Percentiles rank a stretch among this genome's conserved stretches.
These are phyloP conservation scores for Drosophila pallidifrons DNA, from an alignment of 1,140 invertebrate genomes.

Conservation along the genomic window DNA sequence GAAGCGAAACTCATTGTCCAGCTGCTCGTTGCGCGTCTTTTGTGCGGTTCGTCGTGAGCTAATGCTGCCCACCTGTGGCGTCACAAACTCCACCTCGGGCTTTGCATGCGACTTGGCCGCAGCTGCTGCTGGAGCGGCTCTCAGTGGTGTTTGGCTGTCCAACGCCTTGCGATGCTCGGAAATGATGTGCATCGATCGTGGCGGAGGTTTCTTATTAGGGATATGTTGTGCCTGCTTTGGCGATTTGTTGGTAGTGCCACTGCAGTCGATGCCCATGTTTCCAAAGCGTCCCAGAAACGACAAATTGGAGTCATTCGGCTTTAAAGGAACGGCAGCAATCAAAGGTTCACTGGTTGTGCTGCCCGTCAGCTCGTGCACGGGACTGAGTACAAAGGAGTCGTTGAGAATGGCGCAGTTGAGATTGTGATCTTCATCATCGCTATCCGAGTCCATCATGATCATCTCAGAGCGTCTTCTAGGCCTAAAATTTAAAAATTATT, in stretches of 20 bases:
- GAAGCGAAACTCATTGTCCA: slow-evolving; percentile 76
- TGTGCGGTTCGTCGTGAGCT: slow-evolving; percentile 39
- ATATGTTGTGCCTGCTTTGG: slow-evolving; percentile 22
- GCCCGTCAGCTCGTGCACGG: slow-evolving; percentile 57
- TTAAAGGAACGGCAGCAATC: slow-evolving; percentile 7
- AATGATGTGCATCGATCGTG: slow-evolving; percentile 46
- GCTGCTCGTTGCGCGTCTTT: slow-evolving; percentile 40
- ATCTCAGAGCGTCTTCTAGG: slow-evolving; percentile 73
- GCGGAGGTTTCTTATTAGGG: slow-evolving; percentile 25
- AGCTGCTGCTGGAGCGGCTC: slow-evolving; percentile 16
- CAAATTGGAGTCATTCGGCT: slow-evolving; percentile 52
- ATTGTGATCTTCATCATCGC: slow-evolving; percentile 79
- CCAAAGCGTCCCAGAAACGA: slow-evolving; percentile 73
- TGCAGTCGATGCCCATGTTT: slow-evolving; percentile 71
- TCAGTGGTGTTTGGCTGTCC: slow-evolving; percentile 58
- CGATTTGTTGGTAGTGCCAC: slow-evolving; percentile 25
- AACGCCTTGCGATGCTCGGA: slow-evolving; percentile 52
- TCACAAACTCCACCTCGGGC: slow-evolving; percentile 66
- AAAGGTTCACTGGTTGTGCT: slow-evolving; percentile 36
- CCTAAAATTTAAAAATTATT: slow-evolving; percentile 34
- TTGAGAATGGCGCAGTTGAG: slow-evolving; percentile 81
- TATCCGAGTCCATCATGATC: slow-evolving; percentile 71
- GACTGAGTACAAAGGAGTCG: slow-evolving; percentile 81
- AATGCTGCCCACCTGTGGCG: slow-evolving; percentile 70
- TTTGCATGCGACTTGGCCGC: slow-evolving; percentile 35